A percentile compares a stretch with the other conserved stretches of the same genome.
Conservation (phyloP, 2,888 invertebrate genomes). For the Drosophila anomelani region DNA sequence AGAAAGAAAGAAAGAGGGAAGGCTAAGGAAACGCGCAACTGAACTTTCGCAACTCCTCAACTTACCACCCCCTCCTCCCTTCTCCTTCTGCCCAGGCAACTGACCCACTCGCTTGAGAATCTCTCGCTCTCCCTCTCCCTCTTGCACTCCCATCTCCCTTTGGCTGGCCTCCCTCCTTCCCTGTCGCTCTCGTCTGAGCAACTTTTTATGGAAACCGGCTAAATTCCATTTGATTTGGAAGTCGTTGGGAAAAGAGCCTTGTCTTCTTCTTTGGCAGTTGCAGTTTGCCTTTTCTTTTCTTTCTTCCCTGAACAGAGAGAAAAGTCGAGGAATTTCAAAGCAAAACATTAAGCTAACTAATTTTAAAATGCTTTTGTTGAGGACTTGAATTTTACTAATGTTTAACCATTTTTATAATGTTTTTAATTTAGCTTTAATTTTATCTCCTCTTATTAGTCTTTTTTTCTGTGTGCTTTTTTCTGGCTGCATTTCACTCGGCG, state of each 20-base stretch:
- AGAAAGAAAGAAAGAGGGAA: slow-evolving; percentile 20
- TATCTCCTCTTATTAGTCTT: not conserved
- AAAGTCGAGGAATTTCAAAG: not conserved
- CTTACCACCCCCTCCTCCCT: not conserved
- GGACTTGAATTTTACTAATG: not conserved
- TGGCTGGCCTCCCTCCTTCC: not conserved
- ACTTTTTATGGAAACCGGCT: slow-evolving; percentile 79
- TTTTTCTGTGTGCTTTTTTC: slow-evolving; percentile 3
- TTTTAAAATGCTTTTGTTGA: not conserved
- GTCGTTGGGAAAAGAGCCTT: slow-evolving; percentile 50
- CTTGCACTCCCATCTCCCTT: slow-evolving; percentile 1
- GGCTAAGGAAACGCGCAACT: slow-evolving; percentile 34
- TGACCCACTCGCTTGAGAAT: slow-evolving; percentile 53
- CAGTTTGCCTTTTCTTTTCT: slow-evolving; percentile 39
- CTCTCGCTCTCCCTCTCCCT: slow-evolving; percentile 10
- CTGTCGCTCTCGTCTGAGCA: slow-evolving; percentile 54
- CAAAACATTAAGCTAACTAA: no score
- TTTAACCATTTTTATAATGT: not conserved
- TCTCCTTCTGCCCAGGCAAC: slow-evolving; percentile 5
- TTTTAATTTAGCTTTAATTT: not conserved
- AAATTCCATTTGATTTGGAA: slow-evolving; percentile 77
- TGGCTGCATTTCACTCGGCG: slow-evolving; percentile 8
- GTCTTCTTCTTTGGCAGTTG: slow-evolving; percentile 59
- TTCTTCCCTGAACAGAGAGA: slow-evolving; percentile 38
- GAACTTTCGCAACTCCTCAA: slow-evolving; percentile 46